A percentile compares a stretch with the other conserved stretches of the same genome.
These are phyloP conservation scores for Acanthococcus lagerstroemiae DNA, from an alignment of 2,888 invertebrate genomes.

Conservation along the genomic window DNA sequence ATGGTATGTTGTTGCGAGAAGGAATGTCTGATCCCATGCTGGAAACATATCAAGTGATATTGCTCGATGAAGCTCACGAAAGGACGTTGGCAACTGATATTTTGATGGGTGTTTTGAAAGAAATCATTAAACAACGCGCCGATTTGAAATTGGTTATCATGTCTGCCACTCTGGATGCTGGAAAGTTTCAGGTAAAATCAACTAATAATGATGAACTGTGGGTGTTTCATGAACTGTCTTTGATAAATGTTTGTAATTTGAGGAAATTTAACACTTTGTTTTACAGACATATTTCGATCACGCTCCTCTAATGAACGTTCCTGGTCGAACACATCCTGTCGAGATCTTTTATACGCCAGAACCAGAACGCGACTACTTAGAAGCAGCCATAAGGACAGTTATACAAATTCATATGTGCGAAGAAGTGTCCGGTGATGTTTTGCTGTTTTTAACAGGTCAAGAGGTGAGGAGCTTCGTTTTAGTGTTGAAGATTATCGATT, in stretches of 20 bases:
- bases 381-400: conserved; percentile 96
- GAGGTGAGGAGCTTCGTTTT: conserved; percentile 43
- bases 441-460: conserved; percentile 77
- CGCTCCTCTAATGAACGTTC: conserved; percentile 96
- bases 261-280: background rate
- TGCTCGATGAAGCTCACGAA: conserved; percentile 98
- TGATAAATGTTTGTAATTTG: too few relatives aligned
- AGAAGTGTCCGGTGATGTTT: conserved; percentile 80
- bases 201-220: too few relatives aligned
- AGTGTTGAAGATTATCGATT: background rate
- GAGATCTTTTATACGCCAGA: conserved; percentile 99
- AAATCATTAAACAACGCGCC: conserved; percentile 82
- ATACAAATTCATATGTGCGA: conserved; percentile 95
- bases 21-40: conserved; percentile 99
- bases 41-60: conserved; percentile 86
- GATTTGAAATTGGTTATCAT: conserved; percentile 97
- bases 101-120: conserved; percentile 95
- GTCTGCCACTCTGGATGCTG: conserved; percentile 98
- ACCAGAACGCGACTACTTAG: conserved; percentile 93
- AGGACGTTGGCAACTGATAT: conserved; percentile 97
- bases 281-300: conserved; percentile 89
- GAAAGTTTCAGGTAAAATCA: conserved; percentile 81
- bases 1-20: conserved; percentile 98
- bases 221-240: background rate
- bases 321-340: conserved; percentile 89